A percentile compares a stretch with the other conserved stretches of the same genome.
These are phyloP conservation scores for Tachyglossus aculeatus DNA, from an alignment of 2,797 vertebrate genomes.

Conservation along the genomic window DNA sequence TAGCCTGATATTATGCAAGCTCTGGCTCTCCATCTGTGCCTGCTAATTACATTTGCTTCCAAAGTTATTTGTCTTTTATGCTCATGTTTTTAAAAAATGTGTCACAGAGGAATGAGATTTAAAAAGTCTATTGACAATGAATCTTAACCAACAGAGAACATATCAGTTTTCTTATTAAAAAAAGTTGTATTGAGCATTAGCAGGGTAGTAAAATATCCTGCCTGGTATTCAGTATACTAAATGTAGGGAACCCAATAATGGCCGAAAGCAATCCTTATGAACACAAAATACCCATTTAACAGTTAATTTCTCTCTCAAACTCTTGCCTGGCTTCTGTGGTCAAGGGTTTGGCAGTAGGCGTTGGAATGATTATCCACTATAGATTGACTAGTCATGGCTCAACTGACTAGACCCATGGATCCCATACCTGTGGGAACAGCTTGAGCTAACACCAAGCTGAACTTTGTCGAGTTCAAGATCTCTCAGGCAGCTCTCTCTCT, in stretches of 20 bases:
- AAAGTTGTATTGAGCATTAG: slow-evolving; percentile 1
- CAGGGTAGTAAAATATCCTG: slow-evolving; percentile 26
- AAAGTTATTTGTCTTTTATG: slow-evolving; percentile 37
- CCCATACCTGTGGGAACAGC: too few relatives aligned
- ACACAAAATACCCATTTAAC: not conserved
- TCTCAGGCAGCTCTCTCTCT: too few relatives aligned
- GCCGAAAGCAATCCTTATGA: not conserved
- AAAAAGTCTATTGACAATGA: slow-evolving; percentile 29
- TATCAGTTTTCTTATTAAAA: slow-evolving; percentile 39
- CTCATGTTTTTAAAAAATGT: not conserved
- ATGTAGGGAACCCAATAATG: not conserved
- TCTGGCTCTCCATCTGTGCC: slow-evolving; percentile 27
- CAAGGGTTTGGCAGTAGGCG: not conserved
- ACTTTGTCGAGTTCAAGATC: too few relatives aligned
- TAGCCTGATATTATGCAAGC: not conserved
- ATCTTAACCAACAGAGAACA: slow-evolving; percentile 25
- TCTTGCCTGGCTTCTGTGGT: not conserved
- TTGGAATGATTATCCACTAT: too few relatives aligned
- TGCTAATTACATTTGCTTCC: slow-evolving; percentile 16
- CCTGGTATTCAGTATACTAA: slow-evolving; percentile 14
- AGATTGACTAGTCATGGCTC: too few relatives aligned
- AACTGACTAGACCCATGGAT: too few relatives aligned
- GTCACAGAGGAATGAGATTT: slow-evolving; percentile 30
- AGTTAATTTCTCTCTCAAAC: not conserved
- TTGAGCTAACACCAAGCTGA: too few relatives aligned